Evolutionary conservation across 2,113 vertebrate genomes (phyloP).

Genomic region (Microcebus griseorufus): DNA sequence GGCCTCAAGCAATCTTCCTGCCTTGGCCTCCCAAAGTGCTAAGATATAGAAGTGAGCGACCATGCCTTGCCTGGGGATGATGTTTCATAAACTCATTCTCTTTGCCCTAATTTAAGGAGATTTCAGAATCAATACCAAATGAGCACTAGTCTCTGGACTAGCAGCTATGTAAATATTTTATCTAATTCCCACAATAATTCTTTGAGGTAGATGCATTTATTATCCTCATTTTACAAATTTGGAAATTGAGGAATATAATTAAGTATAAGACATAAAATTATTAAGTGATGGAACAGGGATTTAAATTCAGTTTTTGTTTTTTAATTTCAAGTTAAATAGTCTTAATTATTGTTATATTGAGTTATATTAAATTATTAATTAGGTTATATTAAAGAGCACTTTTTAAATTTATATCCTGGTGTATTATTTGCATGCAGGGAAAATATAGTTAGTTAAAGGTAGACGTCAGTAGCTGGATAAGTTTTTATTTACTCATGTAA

Average conservation of each 20-base stretch:
- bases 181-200: neutral
- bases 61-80: neutral
- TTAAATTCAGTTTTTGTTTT: neutral
- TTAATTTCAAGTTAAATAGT: neutral
- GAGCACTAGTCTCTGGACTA: neutral
- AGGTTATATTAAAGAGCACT: neutral
- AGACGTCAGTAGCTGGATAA: neutral
- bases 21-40: too few species aligned
- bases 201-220: neutral
- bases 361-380: neutral
- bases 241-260: neutral
- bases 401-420: neutral
- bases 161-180: neutral
- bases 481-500: neutral
- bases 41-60: too few species aligned
- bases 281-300: neutral
- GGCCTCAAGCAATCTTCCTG: too few species aligned
- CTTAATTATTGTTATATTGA: neutral
- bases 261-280: slow-evolving; percentile 1
- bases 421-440: neutral
- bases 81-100: slow-evolving; percentile 8
- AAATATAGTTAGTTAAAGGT: neutral
- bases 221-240: neutral
- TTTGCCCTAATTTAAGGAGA: neutral
- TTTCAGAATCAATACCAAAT: neutral